Base-by-base conservation (phyloP, 1,140 invertebrate genomes). In the Penaeus chinensis region DNA sequence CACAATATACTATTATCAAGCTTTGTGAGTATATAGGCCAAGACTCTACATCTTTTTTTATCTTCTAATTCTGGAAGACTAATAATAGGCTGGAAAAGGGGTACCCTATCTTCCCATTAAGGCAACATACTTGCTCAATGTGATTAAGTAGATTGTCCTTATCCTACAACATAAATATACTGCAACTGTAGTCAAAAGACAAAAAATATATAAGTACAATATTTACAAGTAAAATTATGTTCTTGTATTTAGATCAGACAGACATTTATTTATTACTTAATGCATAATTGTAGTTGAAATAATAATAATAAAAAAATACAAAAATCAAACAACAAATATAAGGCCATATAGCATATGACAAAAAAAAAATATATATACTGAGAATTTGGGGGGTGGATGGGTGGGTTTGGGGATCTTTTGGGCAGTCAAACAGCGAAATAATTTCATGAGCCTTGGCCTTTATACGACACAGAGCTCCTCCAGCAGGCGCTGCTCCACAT, bases 381-480 rank as follows among this genome's bases (percentile, higher is more conserved):
- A 54, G 54, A 54, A 54, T 54, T 54, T 54, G 54, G 54, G 54
- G 54, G 54, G 54, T 54, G 54, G 54, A 54, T 54, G 54, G 54
- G 54, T 54, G 54, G 54, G 54, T 54, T 13, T 54, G 54, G 54
- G 54, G 54, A 54, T 54, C 54, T 54, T 54, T 54, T 54, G 47
- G 32, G 32, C 32, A 77, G 47, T 77, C 27, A 47, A 47, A 27
- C 47, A 37, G 74, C 74, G 32, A 77, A 37, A 47, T 27, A 22
- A 77, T 37, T 77, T 27, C 37, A 79, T 65, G 66, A 87, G 80
- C 80, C 71, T 37, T 65, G 86, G 80, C 86, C 86, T 87, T 87
- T 54, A 87, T 78, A 62, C 86, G 54, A 87, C 86, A 87, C 86
- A 87, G 86, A 87, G 86, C 71, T 87, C 86, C 80, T 87, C 86